phyloP scores from a whole-genome alignment of 2,113 vertebrate genomes.

The Scopus umbretta region DNA sequence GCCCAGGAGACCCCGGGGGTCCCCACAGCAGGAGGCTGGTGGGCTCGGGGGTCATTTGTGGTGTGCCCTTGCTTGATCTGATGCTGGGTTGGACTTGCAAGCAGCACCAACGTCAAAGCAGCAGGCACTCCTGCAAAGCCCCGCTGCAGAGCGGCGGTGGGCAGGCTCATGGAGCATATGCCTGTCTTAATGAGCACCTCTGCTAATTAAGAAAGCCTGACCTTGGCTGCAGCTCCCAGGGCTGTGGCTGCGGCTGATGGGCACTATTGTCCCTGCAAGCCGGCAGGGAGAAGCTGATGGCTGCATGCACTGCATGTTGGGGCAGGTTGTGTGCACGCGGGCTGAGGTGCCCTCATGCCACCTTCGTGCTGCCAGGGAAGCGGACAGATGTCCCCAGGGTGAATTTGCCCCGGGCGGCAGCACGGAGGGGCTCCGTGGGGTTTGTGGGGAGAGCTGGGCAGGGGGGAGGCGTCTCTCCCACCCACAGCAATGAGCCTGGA shows the following conservation, averaged over 20 bases:
- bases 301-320: rapidly evolving
- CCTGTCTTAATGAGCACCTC: neutral
- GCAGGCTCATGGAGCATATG: rapidly evolving
- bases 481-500: rapidly evolving
- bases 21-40: rapidly evolving
- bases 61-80: rapidly evolving
- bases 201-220: neutral
- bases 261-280: rapidly evolving
- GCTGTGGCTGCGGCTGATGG: neutral
- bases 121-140: too few species aligned
- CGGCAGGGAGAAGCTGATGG: rapidly evolving
- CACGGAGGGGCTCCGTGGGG: neutral
- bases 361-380: neutral
- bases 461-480: neutral
- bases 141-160: neutral
- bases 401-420: neutral
- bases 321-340: rapidly evolving
- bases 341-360: rapidly evolving
- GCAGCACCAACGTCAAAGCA: neutral
- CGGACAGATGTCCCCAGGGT: neutral
- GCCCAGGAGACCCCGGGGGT: rapidly evolving
- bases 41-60: neutral
- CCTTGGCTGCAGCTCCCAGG: neutral
- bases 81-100: neutral
- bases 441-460: rapidly evolving